Evolutionary conservation across 2,113 vertebrate species (phyloP).

Genomic region (Delphinus delphis): DNA sequence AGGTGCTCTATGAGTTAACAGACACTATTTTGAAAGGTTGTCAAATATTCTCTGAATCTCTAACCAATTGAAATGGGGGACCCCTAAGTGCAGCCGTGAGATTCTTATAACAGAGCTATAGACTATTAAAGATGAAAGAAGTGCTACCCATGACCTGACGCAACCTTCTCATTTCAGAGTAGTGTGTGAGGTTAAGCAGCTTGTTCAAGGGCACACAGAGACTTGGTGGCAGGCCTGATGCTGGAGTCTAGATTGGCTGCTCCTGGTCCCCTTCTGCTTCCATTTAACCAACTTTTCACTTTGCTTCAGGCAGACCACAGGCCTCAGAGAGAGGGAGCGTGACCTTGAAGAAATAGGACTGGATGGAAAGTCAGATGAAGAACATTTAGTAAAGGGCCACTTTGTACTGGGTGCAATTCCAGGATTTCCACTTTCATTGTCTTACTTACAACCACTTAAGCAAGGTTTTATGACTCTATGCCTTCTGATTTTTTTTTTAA

Average conservation of each 20-base stretch:
- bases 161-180: neutral
- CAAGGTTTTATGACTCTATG: neutral
- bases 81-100: neutral
- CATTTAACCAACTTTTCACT: slow-evolving; percentile 8
- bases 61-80: neutral
- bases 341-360: slow-evolving; percentile 6
- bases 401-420: neutral
- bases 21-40: neutral
- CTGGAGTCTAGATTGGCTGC: neutral
- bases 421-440: neutral
- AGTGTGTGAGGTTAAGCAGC: neutral
- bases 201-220: neutral
- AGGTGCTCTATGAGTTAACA: neutral
- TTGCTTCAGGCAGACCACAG: neutral
- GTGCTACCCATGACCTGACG: neutral
- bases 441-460: neutral
- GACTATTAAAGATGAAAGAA: neutral
- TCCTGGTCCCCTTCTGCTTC: neutral
- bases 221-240: neutral
- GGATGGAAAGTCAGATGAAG: neutral
- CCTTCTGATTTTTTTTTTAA: neutral
- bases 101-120: neutral
- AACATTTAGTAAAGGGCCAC: neutral
- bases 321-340: neutral
- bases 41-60: neutral